Percentiles rank a stretch among this genome's conserved stretches.
phyloP scores from a whole-genome alignment of 2,113 vertebrate species.

The Donacobius atricapilla region DNA sequence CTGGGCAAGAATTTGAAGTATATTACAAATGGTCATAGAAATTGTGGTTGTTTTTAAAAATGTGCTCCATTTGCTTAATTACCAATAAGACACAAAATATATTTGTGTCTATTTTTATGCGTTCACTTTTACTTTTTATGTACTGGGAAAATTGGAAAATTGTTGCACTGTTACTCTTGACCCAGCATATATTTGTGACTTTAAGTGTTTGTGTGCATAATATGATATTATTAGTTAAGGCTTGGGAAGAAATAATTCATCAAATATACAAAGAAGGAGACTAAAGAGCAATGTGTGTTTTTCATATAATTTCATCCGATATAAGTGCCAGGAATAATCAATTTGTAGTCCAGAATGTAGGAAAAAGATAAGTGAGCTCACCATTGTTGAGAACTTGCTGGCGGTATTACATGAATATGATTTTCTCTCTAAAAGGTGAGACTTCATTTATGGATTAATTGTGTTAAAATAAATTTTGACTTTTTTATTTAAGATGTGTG shows the following conservation, averaged over 20 bases:
- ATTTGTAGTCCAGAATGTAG: conserved; percentile 79
- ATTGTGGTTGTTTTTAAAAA: not conserved
- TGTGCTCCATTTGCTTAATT: not conserved
- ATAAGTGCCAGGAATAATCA: conserved; percentile 35
- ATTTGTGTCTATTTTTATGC: not conserved
- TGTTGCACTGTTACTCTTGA: not conserved
- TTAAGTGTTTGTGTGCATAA: not conserved
- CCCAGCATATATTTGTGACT: not conserved
- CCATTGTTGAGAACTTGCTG: conserved; percentile 82
- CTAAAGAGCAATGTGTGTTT: not conserved
- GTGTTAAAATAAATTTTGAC: not conserved
- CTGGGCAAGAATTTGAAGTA: not conserved
- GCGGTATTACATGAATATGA: conserved; percentile 86
- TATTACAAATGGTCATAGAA: not conserved
- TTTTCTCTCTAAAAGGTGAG: conserved; percentile 85
- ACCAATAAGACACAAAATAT: not conserved
- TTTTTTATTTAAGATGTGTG: not conserved
- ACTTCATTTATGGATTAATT: not conserved
- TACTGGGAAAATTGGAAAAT: not conserved
- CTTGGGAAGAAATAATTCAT: not conserved
- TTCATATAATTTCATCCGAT: not conserved
- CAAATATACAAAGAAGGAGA: not conserved
- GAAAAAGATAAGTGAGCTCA: conserved; percentile 82
- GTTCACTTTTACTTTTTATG: not conserved
- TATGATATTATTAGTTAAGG: not conserved